phyloP scores from a whole-genome alignment of 1,140 invertebrate genomes.

The Yoshiicerus persimilis region DNA sequence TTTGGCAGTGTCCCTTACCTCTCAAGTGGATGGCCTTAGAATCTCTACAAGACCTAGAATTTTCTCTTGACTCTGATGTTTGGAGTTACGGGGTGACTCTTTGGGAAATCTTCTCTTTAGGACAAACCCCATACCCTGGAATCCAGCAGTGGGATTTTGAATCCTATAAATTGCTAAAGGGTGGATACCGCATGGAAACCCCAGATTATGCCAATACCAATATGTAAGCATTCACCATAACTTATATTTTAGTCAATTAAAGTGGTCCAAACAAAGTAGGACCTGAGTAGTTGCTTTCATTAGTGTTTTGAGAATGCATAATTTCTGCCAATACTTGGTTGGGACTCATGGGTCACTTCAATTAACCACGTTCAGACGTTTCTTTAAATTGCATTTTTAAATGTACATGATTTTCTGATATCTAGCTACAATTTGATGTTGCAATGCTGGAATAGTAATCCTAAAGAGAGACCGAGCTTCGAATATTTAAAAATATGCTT shows the following conservation, averaged over 20 bases:
- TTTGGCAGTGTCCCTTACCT: neutral
- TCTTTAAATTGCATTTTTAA: too few relatives aligned
- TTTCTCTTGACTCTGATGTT: conserved; percentile 51
- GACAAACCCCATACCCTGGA: conserved; percentile 23
- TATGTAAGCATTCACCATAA: neutral
- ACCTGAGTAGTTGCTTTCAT: too few relatives aligned
- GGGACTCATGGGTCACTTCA: too few relatives aligned
- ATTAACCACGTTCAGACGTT: too few relatives aligned
- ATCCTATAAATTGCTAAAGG: neutral
- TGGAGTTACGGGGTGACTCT: conserved; percentile 54
- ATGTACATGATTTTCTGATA: too few relatives aligned
- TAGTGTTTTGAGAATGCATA: too few relatives aligned
- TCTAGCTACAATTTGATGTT: neutral
- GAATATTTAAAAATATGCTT: neutral
- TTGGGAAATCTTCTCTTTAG: conserved; percentile 54
- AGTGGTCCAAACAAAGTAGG: too few relatives aligned
- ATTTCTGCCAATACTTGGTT: too few relatives aligned
- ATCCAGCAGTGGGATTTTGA: neutral
- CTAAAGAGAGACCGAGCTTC: neutral
- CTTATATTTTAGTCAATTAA: neutral
- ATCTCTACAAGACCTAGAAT: conserved; percentile 50
- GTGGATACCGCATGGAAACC: neutral
- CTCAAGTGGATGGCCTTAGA: conserved; percentile 52
- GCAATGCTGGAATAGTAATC: neutral
- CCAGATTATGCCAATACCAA: neutral